Conservation (phyloP, 2,113 vertebrate genomes). For the Illadopsis cleaveri region DNA sequence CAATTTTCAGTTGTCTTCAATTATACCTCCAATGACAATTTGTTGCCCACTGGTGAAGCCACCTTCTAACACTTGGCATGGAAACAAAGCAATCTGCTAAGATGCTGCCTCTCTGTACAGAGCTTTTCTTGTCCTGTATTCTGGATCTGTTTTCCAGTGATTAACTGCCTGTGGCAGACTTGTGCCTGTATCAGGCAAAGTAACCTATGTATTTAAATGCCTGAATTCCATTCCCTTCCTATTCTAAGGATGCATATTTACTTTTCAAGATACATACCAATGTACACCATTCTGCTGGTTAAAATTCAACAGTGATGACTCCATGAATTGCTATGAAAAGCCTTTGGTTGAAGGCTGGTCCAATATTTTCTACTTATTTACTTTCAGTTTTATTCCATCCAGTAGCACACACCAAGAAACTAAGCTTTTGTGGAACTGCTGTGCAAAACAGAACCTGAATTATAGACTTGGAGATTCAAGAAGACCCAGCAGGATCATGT, state of each 20-base stretch:
- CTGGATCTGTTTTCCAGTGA: neutral
- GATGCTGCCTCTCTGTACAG: neutral
- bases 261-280: neutral
- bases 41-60: neutral
- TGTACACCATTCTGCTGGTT: neutral
- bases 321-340: neutral
- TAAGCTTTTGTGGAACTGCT: neutral
- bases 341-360: neutral
- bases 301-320: neutral
- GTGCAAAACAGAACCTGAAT: conserved; percentile 2
- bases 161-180: neutral
- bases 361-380: conserved; percentile 15
- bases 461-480: neutral
- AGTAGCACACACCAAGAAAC: neutral
- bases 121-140: neutral
- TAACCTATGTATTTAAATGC: neutral
- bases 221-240: neutral
- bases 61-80: neutral
- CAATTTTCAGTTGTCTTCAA: neutral
- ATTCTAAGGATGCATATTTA: neutral
- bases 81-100: neutral
- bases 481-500: neutral
- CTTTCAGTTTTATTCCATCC: neutral
- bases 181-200: neutral
- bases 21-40: neutral